Base-by-base conservation (phyloP, 2,797 vertebrate genomes). In the Aplochiton taeniatus region DNA sequence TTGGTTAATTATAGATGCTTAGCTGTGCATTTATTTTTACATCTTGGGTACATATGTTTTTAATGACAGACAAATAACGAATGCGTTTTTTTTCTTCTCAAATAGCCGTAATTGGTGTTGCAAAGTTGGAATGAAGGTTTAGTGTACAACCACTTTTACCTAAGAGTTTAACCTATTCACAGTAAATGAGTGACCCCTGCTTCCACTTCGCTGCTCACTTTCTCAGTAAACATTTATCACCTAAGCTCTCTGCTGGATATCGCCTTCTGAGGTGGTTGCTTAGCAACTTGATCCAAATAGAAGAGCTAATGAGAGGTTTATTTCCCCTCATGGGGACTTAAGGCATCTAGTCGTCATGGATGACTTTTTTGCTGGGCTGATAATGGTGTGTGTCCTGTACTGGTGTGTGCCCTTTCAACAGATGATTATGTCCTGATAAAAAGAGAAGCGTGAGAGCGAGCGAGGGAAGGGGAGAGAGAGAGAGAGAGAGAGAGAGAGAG, bases 221-320 rank as follows among this genome's bases (percentile, higher is more conserved):
- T n/a, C n/a, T n/a, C n/a, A n/a, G n/a, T n/a, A n/a, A n/a, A n/a
- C 17, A 31, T 43, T 17, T 19, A 79, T 81, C 55, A 59, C 72
- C 65, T 11, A 63, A 64, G 43, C 10, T 46, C 62, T 18, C 42
- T 9, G 43, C 16, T 61, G 61, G 54, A 73, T 62, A 73, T 69
- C 74, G 86, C 79, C 83, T 85, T 73, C 73, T 5, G 79, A 80
- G 60, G 63, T 47, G 57, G 86, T 89, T 76, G 68, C 87, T 80
- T 73, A 79, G 87, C 82, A 88, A 61, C 63, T 9, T n/a, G 50
- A 54, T 45, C 45, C 51, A 61, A 61, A 51, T 51, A 55, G 12
- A 45, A 20, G 41, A 17, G 50, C 70, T 68, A 75, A 79, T 78
- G 63, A 76, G 60, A 79, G 78, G 69, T 62, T 49, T 18, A 46